Evolutionary conservation across 2,113 vertebrate genomes (phyloP), one percentile per base, ranked within the genome.

Genomic region (Pterocles orientalis): DNA sequence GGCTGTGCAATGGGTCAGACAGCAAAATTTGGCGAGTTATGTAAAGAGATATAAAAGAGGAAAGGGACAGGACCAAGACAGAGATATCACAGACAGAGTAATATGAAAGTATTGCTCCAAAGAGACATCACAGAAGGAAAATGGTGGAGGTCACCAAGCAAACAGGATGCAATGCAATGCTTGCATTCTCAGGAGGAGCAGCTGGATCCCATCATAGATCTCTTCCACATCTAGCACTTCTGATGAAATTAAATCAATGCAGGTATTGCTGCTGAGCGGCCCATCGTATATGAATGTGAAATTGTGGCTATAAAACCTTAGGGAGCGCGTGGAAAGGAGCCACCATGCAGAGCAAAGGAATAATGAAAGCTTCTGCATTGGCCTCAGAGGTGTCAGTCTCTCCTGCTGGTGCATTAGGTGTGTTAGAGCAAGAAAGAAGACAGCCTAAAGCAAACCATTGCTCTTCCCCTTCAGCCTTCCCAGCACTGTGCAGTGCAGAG

Each of bases 171-270:
- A 41, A 41, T 41, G 41, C 41, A 41, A 88, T 2, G 18, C 69
- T 61, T 91, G 45, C 50, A 77, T 47, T 94, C 73, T 73, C 92
- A 94, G 73, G n/a, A 78, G 69, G n/a, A 89, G 54, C 69, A 84
- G 70, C 91, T 94, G 81, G 54, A 82, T 94, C 77, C 61, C 57
- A 14, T 76, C 78, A 50, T 8, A 69, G 73, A 45, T 66, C 50
- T 72, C 33, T 33, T 86, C 73, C 58, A 89, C 34, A 57, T 79
- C 45, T 82, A 82, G 81, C 45, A 57, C 50, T 91, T 66, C 43
- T 72, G 73, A 71, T 87, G 57, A 95, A 87, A 77, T 39, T 80
- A 94, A 93, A 94, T 96, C 96, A 91, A 89, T 94, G 82, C 91
- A 76, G 83, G 18, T 50, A 14, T 79, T 95, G 77, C 86, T 96